These are phyloP conservation scores for Subanguina moxae DNA, from an alignment of 1,140 invertebrate species.

Conservation along the genomic window DNA sequence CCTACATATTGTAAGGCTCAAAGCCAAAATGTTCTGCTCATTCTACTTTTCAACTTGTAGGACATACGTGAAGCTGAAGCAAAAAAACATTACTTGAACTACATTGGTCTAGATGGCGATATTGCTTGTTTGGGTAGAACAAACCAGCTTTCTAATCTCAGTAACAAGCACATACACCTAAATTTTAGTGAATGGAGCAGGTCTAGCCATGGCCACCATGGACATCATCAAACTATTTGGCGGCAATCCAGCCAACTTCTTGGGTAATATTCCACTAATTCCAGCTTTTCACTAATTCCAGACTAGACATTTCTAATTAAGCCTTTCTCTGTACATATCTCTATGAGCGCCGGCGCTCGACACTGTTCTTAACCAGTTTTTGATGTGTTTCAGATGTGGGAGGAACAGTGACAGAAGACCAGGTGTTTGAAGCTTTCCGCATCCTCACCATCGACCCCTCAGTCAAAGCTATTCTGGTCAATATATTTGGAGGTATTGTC, in stretches of 20 bases:
- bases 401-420: conserved; percentile 68
- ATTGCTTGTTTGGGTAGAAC: conserved; percentile 76
- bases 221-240: conserved; percentile 64
- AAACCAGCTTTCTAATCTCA: conserved; percentile 12
- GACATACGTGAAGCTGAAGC: conserved; percentile 89
- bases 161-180: not conserved
- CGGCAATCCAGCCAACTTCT: conserved; percentile 64
- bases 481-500: conserved; percentile 98
- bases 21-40: too few species aligned
- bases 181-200: conserved; percentile 65
- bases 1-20: too few species aligned
- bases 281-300: too few species aligned
- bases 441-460: conserved; percentile 47
- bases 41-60: conserved; percentile 43
- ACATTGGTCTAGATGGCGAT: conserved; percentile 94
- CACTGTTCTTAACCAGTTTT: too few species aligned
- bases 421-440: conserved; percentile 73
- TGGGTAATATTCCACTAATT: too few species aligned
- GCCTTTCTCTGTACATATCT: too few species aligned
- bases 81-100: conserved; percentile 81
- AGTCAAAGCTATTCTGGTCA: conserved; percentile 91
- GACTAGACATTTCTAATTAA: too few species aligned
- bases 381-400: too few species aligned
- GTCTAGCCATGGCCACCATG: conserved; percentile 66
- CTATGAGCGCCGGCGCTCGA: too few species aligned